Percentiles rank a stretch among this genome's conserved stretches.
phyloP scores from a whole-genome alignment of 2,888 invertebrate genomes.

The Megaustenia siamemsis region DNA sequence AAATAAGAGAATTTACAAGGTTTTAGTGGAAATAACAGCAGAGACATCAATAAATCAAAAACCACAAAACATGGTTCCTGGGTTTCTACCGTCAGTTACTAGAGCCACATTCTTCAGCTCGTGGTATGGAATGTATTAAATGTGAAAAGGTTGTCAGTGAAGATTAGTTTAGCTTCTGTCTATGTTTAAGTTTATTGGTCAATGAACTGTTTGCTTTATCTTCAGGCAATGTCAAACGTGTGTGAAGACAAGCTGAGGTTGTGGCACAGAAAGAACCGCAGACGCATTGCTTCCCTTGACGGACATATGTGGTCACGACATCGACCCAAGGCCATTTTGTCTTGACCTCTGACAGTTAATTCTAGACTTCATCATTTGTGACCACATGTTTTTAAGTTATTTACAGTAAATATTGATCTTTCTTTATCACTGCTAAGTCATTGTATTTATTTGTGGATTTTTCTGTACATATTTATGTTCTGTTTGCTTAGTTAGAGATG shows the following conservation, averaged over 20 bases:
- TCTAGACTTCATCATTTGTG: not conserved
- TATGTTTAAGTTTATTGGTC: too few species aligned
- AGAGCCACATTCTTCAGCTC: too few species aligned
- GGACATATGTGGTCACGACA: constrained; percentile 89
- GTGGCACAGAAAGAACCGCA: constrained; percentile 66
- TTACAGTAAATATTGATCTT: not conserved
- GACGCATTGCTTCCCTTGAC: constrained; percentile 84
- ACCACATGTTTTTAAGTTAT: not conserved
- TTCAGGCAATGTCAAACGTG: constrained; percentile 94
- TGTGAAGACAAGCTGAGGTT: constrained; percentile 92
- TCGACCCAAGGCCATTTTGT: constrained; percentile 89
- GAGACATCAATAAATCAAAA: too few species aligned
- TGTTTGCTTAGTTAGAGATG: not conserved
- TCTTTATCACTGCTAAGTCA: constrained; percentile 26
- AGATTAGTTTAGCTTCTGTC: too few species aligned
- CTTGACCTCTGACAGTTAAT: constrained; percentile 73
- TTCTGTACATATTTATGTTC: not conserved
- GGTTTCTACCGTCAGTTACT: too few species aligned
- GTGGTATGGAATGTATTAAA: too few species aligned
- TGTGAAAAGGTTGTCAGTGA: too few species aligned
- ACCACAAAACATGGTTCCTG: too few species aligned
- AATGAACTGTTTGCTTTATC: not conserved
- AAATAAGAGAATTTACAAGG: too few species aligned
- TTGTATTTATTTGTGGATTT: not conserved
- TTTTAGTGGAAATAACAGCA: too few species aligned